These are phyloP conservation scores for Stegophylla sp. DNA, from an alignment of 2,888 invertebrate genomes.

Conservation along the genomic window DNA sequence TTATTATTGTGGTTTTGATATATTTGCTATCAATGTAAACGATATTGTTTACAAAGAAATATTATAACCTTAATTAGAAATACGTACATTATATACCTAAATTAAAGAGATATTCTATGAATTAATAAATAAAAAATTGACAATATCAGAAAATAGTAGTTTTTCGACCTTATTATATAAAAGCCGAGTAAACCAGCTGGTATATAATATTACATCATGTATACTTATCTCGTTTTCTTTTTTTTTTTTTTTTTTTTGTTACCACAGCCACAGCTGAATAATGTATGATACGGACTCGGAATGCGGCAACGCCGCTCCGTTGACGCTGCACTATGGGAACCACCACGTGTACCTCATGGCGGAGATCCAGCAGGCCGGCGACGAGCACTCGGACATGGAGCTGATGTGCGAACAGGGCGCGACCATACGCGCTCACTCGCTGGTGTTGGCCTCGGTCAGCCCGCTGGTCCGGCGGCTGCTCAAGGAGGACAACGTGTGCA, in stretches of 20 bases:
- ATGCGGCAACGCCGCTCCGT: constrained; percentile 73
- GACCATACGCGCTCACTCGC: constrained; percentile 80
- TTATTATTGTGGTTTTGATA: no score
- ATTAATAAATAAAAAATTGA: no score
- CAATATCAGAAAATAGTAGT: no score
- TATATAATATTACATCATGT: no score
- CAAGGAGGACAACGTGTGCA: constrained; percentile 70
- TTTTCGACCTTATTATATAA: no score
- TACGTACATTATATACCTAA: no score
- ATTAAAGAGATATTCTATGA: no score
- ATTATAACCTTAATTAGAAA: no score
- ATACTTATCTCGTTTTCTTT: background rate
- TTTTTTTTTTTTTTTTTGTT: background rate
- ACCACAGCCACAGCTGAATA: constrained; percentile 10
- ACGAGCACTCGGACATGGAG: constrained; percentile 85
- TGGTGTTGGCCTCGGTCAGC: constrained; percentile 81
- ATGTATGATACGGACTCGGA: constrained; percentile 66
- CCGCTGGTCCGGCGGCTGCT: constrained; percentile 80
- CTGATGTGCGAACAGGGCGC: constrained; percentile 84
- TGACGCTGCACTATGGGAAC: constrained; percentile 91
- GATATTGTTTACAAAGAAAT: no score
- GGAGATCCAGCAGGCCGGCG: constrained; percentile 87
- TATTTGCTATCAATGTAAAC: no score
- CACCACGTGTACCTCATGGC: constrained; percentile 91
- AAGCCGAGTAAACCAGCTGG: no score